Percentiles rank a stretch among this genome's conserved stretches.
Evolutionary conservation across 2,888 invertebrate species (phyloP).

Genomic region (Netelia fuscicornis): DNA sequence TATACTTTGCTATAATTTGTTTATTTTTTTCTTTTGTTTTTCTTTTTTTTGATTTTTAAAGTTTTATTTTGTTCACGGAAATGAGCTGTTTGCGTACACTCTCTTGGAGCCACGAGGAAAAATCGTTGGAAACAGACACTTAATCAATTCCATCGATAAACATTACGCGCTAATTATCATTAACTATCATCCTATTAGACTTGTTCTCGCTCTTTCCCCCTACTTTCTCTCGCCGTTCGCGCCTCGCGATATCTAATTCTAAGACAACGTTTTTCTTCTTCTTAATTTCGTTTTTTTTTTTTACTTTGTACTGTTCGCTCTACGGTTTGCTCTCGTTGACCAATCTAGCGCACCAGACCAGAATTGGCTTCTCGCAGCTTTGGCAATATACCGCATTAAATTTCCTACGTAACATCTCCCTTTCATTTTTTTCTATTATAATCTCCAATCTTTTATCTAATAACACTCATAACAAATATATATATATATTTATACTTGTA

Average conservation of each 20-base stretch:
- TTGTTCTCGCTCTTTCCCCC: slow-evolving; percentile 25
- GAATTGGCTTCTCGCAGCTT: slow-evolving; percentile 21
- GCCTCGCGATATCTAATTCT: slow-evolving; percentile 35
- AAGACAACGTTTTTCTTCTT: slow-evolving; percentile 25
- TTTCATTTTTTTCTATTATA: slow-evolving; percentile 38
- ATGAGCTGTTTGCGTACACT: not conserved
- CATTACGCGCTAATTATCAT: slow-evolving; percentile 18
- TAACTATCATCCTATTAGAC: not conserved
- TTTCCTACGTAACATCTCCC: slow-evolving; percentile 33
- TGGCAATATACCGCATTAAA: slow-evolving; percentile 17
- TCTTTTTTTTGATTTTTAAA: not conserved
- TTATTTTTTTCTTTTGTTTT: too few species aligned
- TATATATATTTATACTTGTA: slow-evolving; percentile 32
- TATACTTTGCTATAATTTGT: not conserved
- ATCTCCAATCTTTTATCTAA: slow-evolving; percentile 60
- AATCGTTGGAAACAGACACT: slow-evolving; percentile 26
- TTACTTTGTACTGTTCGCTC: slow-evolving; percentile 77
- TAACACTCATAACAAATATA: slow-evolving; percentile 66
- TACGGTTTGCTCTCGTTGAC: slow-evolving; percentile 69
- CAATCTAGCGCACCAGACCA: slow-evolving; percentile 14
- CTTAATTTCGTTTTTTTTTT: slow-evolving; percentile 40
- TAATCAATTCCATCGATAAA: slow-evolving; percentile 49
- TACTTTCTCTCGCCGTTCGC: slow-evolving; percentile 5
- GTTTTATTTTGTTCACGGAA: not conserved
- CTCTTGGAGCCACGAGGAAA: not conserved